Base-by-base conservation (phyloP, 2,888 invertebrate genomes). In the Metopia argyrocephala region DNA sequence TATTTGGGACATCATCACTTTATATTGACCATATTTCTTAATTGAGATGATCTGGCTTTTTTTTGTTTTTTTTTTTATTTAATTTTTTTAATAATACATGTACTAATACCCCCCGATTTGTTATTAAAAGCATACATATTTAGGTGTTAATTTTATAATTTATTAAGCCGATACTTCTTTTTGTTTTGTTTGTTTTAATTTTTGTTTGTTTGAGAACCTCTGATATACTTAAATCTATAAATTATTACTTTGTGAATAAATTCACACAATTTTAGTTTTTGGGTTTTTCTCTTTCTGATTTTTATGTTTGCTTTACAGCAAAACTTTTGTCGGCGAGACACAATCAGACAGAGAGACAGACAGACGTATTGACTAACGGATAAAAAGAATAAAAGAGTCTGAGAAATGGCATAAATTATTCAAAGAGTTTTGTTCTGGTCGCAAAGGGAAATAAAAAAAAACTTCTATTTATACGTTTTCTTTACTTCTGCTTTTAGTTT, bases 371-470 rank as follows among this genome's bases (percentile, higher is more conserved):
- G 48, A 20, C 20, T n/a, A 20, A 61, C 45, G 20, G 38, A 61
- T 38, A 38, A 38, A 38, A 9, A 38, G 9, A 12, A 15, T 38
- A 38, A 38, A 38, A 38, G 38, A 38, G 38, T 38, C 38, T 15
- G 23, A 54, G 50, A 66, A 54, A 52, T 48, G 54, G 56, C 71
- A 71, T 79, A 79, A 79, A 79, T 79, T 71, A 79, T 79, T 79
- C 57, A 76, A 76, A 57, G 45, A 71, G 38, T 79, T 70, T 75
- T 57, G 45, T 27, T 74, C 25, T 59, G 50, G 64, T 59, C 64
- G 69, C 52, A 75, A 64, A 79, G 69, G 65, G 69, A 65, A 79
- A 74, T 69, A 68, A 68, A 68, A 38, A 3, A 0, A 45, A 45
- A 69, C 23, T 56, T 64, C 45, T 69, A 64, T 64, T 69, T 69